A percentile compares a stretch with the other conserved stretches of the same genome.
Conservation (phyloP, 2,888 invertebrate species). For the Laothoe populi region DNA sequence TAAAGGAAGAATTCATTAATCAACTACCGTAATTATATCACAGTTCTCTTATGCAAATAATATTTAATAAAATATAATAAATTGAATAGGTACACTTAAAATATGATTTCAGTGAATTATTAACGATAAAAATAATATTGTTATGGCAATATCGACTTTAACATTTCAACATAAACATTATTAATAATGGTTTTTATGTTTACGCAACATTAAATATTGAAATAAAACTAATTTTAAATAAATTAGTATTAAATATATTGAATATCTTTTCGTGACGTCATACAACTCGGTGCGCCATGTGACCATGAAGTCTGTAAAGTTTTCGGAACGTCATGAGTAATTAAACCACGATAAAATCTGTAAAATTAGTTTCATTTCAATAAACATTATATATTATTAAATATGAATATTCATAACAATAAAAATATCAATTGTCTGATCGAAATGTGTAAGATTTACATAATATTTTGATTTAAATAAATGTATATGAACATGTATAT, state of each 20-base stretch:
- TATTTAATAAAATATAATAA: conserved; percentile 54
- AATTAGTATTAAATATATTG: too few species aligned
- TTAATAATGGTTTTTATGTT: too few species aligned
- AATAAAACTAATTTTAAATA: too few species aligned
- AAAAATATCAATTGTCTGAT: conserved; percentile 48
- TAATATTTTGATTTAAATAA: conserved; percentile 22
- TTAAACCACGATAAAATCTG: too few species aligned
- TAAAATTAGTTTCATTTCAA: too few species aligned
- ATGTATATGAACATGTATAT: conserved; percentile 7
- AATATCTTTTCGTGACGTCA: too few species aligned
- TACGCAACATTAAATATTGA: too few species aligned
- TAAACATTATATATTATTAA: not conserved
- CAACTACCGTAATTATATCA: conserved; percentile 81
- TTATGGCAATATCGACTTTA: conserved; percentile 59
- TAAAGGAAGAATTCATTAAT: conserved; percentile 31
- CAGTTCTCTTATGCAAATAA: conserved; percentile 85
- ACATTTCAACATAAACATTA: conserved; percentile 43
- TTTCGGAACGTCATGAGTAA: too few species aligned
- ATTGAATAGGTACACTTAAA: conserved; percentile 48
- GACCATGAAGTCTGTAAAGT: too few species aligned
- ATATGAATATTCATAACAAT: conserved; percentile 38
- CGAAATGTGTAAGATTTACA: conserved; percentile 42
- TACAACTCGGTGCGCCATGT: too few species aligned
- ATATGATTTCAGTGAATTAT: conserved; percentile 39
- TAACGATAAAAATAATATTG: conserved; percentile 45